These are phyloP conservation scores for Heteromurus nitidus DNA, from an alignment of 2,888 invertebrate species.

Conservation along the genomic window DNA sequence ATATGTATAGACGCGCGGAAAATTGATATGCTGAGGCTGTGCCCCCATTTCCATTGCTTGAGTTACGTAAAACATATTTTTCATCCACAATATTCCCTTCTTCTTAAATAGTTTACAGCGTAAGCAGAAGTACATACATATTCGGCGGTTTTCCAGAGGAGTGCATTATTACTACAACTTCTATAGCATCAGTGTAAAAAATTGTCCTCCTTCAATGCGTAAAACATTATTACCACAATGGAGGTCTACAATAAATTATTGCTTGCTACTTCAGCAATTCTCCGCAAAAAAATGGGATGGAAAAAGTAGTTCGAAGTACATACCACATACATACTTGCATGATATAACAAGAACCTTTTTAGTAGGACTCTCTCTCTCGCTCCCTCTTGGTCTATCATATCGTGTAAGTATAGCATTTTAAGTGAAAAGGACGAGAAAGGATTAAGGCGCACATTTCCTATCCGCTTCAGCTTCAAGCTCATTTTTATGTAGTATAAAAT, in stretches of 20 bases:
- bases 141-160: constrained; percentile 9
- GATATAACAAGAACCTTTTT: too few species aligned
- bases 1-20: constrained; percentile 26
- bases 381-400: too few species aligned
- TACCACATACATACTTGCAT: too few species aligned
- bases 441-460: constrained; percentile 51
- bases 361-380: too few species aligned
- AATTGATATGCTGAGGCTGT: too few species aligned
- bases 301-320: too few species aligned
- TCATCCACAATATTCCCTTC: too few species aligned
- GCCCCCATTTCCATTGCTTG: too few species aligned
- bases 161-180: constrained; percentile 43
- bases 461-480: constrained; percentile 33
- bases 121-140: too few species aligned
- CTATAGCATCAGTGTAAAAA: constrained; percentile 53
- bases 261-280: constrained; percentile 51
- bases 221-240: constrained; percentile 52
- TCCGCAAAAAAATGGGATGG: constrained; percentile 1
- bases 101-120: too few species aligned
- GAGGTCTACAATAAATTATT: constrained; percentile 55
- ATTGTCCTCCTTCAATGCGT: constrained; percentile 41
- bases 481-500: constrained; percentile 47
- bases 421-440: constrained; percentile 47
- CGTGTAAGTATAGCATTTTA: too few species aligned
- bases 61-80: too few species aligned